phyloP scores from a whole-genome alignment of 2,113 vertebrate species.

The Cynopterus brachyotis region DNA sequence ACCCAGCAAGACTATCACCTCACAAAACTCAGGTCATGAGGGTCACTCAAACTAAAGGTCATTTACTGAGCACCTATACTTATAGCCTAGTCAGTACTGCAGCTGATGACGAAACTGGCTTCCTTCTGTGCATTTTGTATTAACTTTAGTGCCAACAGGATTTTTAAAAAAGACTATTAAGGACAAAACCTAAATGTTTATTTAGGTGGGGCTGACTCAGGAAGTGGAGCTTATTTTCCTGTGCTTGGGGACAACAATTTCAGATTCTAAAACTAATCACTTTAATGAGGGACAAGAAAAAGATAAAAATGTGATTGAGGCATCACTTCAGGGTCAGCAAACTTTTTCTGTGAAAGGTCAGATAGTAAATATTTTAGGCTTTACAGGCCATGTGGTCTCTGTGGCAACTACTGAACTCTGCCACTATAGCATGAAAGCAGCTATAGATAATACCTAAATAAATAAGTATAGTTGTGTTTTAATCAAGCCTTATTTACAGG shows the following conservation, averaged over 20 bases:
- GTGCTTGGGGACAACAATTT: slow-evolving; percentile 7
- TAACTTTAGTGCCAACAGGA: neutral
- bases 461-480: neutral
- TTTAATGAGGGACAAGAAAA: neutral
- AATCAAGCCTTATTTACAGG: neutral
- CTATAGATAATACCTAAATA: neutral
- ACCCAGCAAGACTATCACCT: neutral
- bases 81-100: neutral
- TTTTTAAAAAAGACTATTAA: neutral
- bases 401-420: neutral
- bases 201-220: slow-evolving; percentile 1
- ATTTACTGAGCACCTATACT: neutral
- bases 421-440: neutral
- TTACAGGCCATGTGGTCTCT: neutral
- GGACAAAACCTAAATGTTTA: slow-evolving; percentile 47
- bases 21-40: neutral
- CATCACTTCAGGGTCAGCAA: neutral
- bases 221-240: slow-evolving; percentile 40
- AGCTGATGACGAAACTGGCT: neutral
- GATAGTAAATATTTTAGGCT: neutral
- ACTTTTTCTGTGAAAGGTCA: neutral
- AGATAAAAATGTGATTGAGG: neutral
- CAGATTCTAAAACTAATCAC: slow-evolving; percentile 13
- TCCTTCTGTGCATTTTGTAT: neutral
- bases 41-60: neutral